phyloP scores from a whole-genome alignment of 1,140 invertebrate species.

The Archivesica marissinica region DNA sequence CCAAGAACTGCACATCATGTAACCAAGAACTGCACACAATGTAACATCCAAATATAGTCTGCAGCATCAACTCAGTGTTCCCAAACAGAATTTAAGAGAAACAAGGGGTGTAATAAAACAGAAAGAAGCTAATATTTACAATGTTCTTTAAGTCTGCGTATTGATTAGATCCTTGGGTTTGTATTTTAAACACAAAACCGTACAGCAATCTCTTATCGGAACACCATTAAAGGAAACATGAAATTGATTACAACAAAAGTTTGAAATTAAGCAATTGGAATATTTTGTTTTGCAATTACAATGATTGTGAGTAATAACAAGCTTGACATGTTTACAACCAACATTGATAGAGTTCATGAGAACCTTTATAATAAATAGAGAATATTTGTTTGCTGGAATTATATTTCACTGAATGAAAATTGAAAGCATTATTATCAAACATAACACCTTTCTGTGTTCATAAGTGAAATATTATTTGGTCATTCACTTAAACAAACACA shows the following conservation, averaged over 20 bases:
- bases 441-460: too few relatives aligned
- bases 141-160: conserved; percentile 39
- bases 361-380: neutral
- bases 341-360: conserved; percentile 11
- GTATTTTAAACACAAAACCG: neutral
- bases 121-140: conserved; percentile 49
- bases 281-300: neutral
- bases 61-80: neutral
- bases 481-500: too few relatives aligned
- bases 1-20: neutral
- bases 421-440: too few relatives aligned
- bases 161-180: conserved; percentile 27
- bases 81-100: conserved; percentile 20
- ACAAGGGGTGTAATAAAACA: conserved; percentile 42
- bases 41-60: conserved; percentile 11
- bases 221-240: conserved; percentile 21
- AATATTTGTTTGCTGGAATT: too few relatives aligned
- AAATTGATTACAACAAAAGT: neutral
- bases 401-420: too few relatives aligned
- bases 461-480: too few relatives aligned
- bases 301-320: too few relatives aligned
- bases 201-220: neutral
- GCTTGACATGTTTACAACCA: neutral
- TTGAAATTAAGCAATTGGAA: neutral
- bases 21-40: conserved; percentile 8